phyloP scores from a whole-genome alignment of 2,113 vertebrate genomes.

The Oncorhynchus tshawytscha region DNA sequence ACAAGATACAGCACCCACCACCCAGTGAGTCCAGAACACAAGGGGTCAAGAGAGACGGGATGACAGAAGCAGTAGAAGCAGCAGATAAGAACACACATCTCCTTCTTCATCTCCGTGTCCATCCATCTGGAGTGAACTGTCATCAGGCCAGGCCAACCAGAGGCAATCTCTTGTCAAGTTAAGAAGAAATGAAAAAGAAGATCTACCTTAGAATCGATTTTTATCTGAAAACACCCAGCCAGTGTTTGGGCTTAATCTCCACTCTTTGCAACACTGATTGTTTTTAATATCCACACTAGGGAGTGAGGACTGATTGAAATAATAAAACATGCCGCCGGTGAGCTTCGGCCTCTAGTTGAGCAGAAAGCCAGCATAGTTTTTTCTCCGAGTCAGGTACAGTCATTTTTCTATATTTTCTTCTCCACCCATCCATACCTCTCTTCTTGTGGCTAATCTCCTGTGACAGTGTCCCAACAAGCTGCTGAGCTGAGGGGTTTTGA shows the following conservation, averaged over 20 bases:
- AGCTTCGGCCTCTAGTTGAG: background rate
- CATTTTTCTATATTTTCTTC: background rate
- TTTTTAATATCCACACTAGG: conserved; percentile 16
- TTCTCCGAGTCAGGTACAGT: background rate
- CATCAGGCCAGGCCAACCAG: conserved; percentile 16
- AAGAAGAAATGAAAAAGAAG: conserved; percentile 21
- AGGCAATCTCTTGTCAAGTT: conserved; percentile 26
- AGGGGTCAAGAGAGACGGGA: background rate
- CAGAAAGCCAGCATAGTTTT: background rate
- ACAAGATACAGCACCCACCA: too few species aligned
- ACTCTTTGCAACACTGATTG: conserved; percentile 26
- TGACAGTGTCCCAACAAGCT: too few species aligned
- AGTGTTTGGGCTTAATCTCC: conserved; percentile 19
- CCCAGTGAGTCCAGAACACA: background rate
- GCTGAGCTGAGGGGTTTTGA: too few species aligned
- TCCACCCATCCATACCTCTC: background rate
- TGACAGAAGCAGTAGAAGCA: conserved; percentile 9
- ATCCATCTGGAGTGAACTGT: conserved; percentile 20
- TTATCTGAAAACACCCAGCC: conserved; percentile 8
- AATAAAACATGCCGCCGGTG: background rate
- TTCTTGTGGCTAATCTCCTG: background rate
- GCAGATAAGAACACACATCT: background rate
- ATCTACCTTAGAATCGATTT: background rate
- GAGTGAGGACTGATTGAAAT: background rate
- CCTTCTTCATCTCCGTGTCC: too few species aligned